Conservation (phyloP, 2,113 vertebrate genomes). For the Tursiops truncatus region DNA sequence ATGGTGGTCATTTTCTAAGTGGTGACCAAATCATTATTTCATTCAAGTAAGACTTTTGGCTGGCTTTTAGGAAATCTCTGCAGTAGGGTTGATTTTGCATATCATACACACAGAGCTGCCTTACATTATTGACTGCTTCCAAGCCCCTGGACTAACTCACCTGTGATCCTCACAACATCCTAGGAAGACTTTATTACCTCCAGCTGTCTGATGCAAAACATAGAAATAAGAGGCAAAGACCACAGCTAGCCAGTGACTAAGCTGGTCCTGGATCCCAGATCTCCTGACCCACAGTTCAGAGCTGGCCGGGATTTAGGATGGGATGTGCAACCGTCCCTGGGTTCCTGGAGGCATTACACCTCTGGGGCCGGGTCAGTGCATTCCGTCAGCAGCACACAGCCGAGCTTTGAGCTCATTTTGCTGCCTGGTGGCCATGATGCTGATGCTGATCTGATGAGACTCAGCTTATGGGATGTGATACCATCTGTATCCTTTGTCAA, state of each 20-base stretch:
- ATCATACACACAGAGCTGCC: neutral
- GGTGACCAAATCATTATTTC: neutral
- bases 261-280: neutral
- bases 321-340: neutral
- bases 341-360: neutral
- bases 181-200: neutral
- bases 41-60: neutral
- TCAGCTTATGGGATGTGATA: neutral
- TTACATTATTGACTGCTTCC: neutral
- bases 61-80: neutral
- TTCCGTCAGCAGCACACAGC: neutral
- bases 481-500: neutral
- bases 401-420: neutral
- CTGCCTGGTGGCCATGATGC: neutral
- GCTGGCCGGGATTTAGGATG: neutral
- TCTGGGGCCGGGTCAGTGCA: neutral
- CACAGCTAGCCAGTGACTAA: neutral
- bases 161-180: neutral
- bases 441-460: neutral
- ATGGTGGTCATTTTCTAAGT: neutral
- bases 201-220: neutral
- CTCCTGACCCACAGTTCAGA: neutral
- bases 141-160: neutral
- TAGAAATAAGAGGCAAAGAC: neutral
- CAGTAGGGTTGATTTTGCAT: neutral